Evolutionary conservation across 2,113 vertebrate genomes (phyloP), one percentile per base, ranked within the genome.

Genomic region (Melanocharis versteri): DNA sequence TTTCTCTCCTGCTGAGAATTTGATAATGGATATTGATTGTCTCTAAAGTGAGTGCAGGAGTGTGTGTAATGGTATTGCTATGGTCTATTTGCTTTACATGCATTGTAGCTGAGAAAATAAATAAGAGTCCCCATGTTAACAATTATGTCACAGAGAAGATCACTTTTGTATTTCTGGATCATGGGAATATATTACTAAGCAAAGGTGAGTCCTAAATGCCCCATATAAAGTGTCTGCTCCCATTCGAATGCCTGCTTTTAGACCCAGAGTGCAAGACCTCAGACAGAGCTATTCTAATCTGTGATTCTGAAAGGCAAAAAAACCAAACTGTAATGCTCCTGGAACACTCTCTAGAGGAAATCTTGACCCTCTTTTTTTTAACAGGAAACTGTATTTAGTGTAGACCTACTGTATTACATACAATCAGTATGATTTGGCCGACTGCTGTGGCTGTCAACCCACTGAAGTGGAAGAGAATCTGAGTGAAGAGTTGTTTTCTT

Each of bases 21-120:
- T 93, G 92, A 92, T 96, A 97, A 97, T 97, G 96, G 96, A 92
- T 97, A 97, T 96, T 96, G 95, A 96, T 96, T 92, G 64, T 96
- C 76, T 94, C 92, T 83, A 92, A 97, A 97, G 93, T 90, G 92
- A 94, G 90, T 68, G 93, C 88, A 96, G 76, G 85, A 96, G 42
- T 57, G 85, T 97, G 94, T 97, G 90, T 96, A 97, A 97, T 96
- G 88, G 92, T 89, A 87, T 96, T 78, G 90, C 83, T 93, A 95
- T 94, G 93, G 90, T 96, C 94, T 95, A 93, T 96, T 96, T 95
- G 83, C 51, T 95, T 89, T 96, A 95, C 94, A 96, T 94, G 88
- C 83, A 92, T 79, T 93, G 90, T 89, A 81, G 88, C 53, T 87
- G 60, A 84, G 92, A 92, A 96, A 94, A 96, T 97, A 96, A 97